A percentile compares a stretch with the other conserved stretches of the same genome.
Conservation (phyloP, 1,140 invertebrate genomes). For the Bombus sylvicola region DNA sequence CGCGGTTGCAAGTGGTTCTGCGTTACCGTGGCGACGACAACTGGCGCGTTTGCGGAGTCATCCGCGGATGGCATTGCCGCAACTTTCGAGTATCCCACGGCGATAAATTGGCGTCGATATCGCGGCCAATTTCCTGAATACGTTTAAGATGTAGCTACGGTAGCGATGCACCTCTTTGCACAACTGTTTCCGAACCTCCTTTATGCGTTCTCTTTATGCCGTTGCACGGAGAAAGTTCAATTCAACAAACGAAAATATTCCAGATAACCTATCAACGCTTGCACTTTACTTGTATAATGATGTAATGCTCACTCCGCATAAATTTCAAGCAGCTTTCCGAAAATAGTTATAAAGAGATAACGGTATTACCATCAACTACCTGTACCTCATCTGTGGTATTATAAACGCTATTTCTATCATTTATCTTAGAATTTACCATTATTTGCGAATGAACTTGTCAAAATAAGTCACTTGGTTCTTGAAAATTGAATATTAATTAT, state of each 20-base stretch:
- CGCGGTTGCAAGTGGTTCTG: constrained; percentile 56
- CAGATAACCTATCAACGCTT: background rate
- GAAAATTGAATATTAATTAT: too few species aligned
- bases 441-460: too few species aligned
- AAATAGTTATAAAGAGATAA: too few species aligned
- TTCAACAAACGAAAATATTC: background rate
- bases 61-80: constrained; percentile 52
- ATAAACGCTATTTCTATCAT: too few species aligned
- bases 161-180: background rate
- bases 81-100: constrained; percentile 58
- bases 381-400: too few species aligned
- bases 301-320: too few species aligned
- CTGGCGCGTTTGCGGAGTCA: constrained; percentile 59
- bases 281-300: background rate
- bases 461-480: too few species aligned
- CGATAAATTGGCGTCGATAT: constrained; percentile 79
- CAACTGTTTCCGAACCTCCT: too few species aligned
- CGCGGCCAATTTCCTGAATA: constrained; percentile 77
- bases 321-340: too few species aligned
- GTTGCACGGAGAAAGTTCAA: background rate
- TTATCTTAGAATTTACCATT: too few species aligned
- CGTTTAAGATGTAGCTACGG: constrained; percentile 71
- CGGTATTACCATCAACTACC: too few species aligned
- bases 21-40: constrained; percentile 69
- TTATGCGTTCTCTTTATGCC: too few species aligned